These are phyloP conservation scores for Indri indri DNA, from an alignment of 2,113 vertebrate species.

Conservation along the genomic window DNA sequence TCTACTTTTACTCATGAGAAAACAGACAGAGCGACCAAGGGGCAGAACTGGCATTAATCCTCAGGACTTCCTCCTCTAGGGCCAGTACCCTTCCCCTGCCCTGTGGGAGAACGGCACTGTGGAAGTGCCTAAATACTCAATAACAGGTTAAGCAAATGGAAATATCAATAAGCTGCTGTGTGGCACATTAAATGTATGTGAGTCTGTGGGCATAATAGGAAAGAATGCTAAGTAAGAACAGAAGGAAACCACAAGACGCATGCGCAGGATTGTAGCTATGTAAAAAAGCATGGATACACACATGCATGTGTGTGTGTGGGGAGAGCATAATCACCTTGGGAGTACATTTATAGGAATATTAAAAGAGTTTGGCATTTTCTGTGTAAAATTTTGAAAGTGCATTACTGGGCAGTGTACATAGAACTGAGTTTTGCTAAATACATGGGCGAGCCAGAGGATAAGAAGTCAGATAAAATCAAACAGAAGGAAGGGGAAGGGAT, in stretches of 20 bases:
- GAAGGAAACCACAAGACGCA: background rate
- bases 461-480: background rate
- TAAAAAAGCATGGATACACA: background rate
- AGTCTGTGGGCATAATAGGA: background rate
- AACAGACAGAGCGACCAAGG: background rate
- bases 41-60: background rate
- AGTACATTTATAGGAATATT: background rate
- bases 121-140: background rate
- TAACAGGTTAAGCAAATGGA: background rate
- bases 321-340: background rate
- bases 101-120: background rate
- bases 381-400: background rate
- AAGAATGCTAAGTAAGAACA: background rate
- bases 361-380: background rate
- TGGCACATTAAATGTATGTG: background rate
- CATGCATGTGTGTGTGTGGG: background rate
- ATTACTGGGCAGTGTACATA: background rate
- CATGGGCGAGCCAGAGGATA: background rate
- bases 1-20: background rate
- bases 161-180: background rate
- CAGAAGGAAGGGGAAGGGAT: background rate
- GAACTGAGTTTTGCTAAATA: background rate
- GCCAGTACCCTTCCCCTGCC: background rate
- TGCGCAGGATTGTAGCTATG: background rate
- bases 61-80: background rate